Evolutionary conservation across 2,113 vertebrate species (phyloP).

Genomic region (Cololabis saira): DNA sequence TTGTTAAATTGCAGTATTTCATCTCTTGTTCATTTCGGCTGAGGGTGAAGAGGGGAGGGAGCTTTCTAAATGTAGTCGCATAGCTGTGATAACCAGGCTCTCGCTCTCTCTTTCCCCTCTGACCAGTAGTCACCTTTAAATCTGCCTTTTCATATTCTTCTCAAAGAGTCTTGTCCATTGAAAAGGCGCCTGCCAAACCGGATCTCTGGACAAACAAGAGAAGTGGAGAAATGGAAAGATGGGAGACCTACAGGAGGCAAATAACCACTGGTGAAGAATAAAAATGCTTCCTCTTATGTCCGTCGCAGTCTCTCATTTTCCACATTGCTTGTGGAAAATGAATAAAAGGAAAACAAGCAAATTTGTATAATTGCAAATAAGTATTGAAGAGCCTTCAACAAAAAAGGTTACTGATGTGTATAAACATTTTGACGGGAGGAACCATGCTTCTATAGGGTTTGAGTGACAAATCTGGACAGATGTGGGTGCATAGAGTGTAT

Average conservation of each 20-base stretch:
- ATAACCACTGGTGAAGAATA: conserved; percentile 87
- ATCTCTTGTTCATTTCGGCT: conserved; percentile 88
- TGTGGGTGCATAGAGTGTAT: conserved; percentile 38
- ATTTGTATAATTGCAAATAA: background rate
- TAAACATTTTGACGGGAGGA: conserved; percentile 21
- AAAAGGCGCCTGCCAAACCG: conserved; percentile 95
- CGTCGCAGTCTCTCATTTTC: too few relatives aligned
- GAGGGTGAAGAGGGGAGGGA: conserved; percentile 62
- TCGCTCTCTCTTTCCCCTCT: conserved; percentile 78
- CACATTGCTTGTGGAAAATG: too few relatives aligned
- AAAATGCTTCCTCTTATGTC: conserved; percentile 61
- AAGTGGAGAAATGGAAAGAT: conserved; percentile 75
- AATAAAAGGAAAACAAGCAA: background rate
- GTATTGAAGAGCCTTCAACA: background rate
- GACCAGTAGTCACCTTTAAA: conserved; percentile 97
- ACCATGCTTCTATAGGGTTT: conserved; percentile 31
- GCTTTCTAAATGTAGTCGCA: conserved; percentile 66
- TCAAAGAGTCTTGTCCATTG: conserved; percentile 98
- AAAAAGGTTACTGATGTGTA: conserved; percentile 11
- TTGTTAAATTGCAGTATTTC: conserved; percentile 81
- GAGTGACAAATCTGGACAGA: conserved; percentile 46
- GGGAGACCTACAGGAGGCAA: conserved; percentile 91
- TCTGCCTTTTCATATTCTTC: conserved; percentile 99
- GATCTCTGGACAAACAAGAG: conserved; percentile 97
- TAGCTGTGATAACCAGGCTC: conserved; percentile 74